phyloP scores from a whole-genome alignment of 1,140 invertebrate species.

The Drosophila subobscura region DNA sequence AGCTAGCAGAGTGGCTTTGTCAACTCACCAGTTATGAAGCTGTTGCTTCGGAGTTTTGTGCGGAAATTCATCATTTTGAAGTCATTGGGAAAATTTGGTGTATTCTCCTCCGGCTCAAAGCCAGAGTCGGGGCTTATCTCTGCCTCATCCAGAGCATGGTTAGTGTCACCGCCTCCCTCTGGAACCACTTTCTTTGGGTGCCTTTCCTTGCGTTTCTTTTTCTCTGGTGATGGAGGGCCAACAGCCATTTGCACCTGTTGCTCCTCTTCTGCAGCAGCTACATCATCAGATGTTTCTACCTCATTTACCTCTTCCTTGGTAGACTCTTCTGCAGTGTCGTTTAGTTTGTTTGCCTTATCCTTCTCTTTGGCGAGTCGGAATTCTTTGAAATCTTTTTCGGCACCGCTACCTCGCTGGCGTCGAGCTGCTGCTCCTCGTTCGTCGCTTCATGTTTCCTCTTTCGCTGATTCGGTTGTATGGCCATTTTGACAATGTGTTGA shows the following conservation, averaged over 20 bases:
- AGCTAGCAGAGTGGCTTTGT: too few relatives aligned
- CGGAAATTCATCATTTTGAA: conserved; percentile 80
- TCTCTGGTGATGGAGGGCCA: conserved; percentile 5
- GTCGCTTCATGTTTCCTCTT: conserved; percentile 67
- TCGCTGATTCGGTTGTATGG: conserved; percentile 69
- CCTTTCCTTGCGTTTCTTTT: conserved; percentile 12
- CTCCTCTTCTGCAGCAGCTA: conserved; percentile 5
- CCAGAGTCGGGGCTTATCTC: conserved; percentile 67
- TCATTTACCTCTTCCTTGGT: conserved; percentile 7
- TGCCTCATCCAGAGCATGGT: conserved; percentile 19
- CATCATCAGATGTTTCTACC: not conserved
- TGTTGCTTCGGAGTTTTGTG: conserved; percentile 61
- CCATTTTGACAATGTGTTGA: conserved; percentile 51
- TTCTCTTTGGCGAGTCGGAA: conserved; percentile 66
- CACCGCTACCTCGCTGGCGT: conserved; percentile 65
- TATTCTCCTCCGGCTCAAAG: conserved; percentile 59
- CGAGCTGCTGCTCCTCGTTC: conserved; percentile 24
- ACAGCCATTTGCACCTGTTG: conserved; percentile 14
- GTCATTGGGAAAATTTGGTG: conserved; percentile 67
- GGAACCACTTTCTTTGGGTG: conserved; percentile 11
- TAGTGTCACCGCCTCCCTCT: not conserved
- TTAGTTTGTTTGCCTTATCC: conserved; percentile 11
- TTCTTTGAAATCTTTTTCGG: conserved; percentile 70
- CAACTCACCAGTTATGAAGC: conserved; percentile 72
- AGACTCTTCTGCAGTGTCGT: not conserved